A percentile compares a stretch with the other conserved stretches of the same genome.
phyloP scores from a whole-genome alignment of 64 coral and sea anemone genomes.

The Anthopleura sola region DNA sequence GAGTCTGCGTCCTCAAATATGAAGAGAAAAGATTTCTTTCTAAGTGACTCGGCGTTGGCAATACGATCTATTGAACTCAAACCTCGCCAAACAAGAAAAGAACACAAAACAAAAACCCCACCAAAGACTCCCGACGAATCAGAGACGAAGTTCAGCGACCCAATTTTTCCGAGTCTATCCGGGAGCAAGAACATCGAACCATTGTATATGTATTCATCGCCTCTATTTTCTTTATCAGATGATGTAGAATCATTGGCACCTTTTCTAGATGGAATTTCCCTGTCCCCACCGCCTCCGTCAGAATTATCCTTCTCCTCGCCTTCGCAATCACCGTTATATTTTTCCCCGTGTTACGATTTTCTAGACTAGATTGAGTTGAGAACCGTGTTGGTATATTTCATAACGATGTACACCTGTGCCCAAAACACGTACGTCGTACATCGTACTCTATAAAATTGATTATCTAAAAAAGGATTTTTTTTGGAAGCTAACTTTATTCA shows the following conservation, averaged over 20 bases:
- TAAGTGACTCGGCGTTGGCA: background rate
- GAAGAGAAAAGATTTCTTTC: background rate
- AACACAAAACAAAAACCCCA: background rate
- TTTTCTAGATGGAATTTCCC: background rate
- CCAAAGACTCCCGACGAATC: background rate
- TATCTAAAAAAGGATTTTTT: too few relatives aligned
- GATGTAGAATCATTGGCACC: background rate
- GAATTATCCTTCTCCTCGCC: constrained; percentile 11
- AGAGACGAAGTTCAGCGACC: background rate
- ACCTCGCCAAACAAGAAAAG: background rate
- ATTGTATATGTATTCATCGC: background rate
- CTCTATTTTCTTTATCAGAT: background rate
- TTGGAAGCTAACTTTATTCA: too few relatives aligned
- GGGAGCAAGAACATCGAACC: background rate
- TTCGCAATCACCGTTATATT: background rate
- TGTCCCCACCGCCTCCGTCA: background rate
- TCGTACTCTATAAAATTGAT: too few relatives aligned
- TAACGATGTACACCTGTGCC: background rate
- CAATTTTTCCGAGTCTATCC: background rate
- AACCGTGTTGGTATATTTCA: background rate
- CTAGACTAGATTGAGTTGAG: background rate
- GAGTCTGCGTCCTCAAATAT: background rate
- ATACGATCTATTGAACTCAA: constrained; percentile 11
- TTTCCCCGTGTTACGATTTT: constrained; percentile 1
- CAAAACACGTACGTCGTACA: background rate